These are phyloP conservation scores for Simalia tracyae DNA, from an alignment of 2,797 vertebrate genomes.

Conservation along the genomic window DNA sequence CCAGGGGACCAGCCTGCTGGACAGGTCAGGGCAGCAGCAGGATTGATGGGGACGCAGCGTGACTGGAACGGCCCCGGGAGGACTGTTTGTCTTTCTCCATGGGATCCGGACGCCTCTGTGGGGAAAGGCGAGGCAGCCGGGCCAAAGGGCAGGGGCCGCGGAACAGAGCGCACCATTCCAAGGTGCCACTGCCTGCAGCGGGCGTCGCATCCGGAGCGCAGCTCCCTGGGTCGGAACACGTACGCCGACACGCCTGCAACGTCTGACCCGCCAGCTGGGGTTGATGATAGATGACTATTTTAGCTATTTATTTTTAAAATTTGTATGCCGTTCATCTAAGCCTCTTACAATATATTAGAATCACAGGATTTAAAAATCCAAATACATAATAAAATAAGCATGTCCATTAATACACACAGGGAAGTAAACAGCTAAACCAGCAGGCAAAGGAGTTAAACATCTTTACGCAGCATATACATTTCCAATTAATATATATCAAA, in stretches of 20 bases:
- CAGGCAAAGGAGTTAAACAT: not conserved
- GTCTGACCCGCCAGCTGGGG: not conserved
- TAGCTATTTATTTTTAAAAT: not conserved
- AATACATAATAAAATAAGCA: not conserved
- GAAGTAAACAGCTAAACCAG: not conserved
- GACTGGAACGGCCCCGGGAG: not conserved
- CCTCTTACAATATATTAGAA: not conserved
- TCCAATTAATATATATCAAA: not conserved
- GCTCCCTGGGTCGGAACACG: not conserved
- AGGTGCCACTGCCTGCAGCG: not conserved
- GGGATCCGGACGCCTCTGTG: accelerated
- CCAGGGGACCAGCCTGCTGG: not conserved
- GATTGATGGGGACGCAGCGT: constrained; percentile 1
- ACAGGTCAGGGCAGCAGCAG: constrained; percentile 4
- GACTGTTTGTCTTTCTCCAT: not conserved
- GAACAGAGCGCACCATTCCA: not conserved
- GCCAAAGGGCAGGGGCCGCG: not conserved
- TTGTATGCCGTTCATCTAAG: not conserved
- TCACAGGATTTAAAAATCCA: not conserved
- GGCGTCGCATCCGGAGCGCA: not conserved
- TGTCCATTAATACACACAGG: not conserved
- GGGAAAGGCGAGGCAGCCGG: not conserved
- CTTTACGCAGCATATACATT: not conserved
- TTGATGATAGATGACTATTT: not conserved
- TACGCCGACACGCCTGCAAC: not conserved